Conservation (phyloP, 2,113 vertebrate species). For the Grus americana region DNA sequence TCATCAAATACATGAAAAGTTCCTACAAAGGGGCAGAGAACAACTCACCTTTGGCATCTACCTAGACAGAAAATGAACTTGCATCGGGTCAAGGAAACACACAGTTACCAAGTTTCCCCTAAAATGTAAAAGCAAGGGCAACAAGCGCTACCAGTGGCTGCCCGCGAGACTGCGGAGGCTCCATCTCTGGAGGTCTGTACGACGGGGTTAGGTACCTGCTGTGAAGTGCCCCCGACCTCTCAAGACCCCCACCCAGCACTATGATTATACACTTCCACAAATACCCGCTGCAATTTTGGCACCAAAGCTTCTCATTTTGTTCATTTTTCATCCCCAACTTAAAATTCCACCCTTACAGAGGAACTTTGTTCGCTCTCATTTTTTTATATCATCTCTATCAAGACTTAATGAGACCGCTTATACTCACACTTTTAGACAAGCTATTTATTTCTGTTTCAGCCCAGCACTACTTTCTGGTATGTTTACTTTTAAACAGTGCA, state of each 20-base stretch:
- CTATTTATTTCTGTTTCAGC: neutral
- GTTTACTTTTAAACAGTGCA: conserved; percentile 9
- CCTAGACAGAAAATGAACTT: neutral
- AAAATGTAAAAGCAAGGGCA: neutral
- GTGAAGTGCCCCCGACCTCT: neutral
- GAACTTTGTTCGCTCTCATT: neutral
- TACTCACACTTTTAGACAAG: neutral
- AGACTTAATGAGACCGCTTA: neutral
- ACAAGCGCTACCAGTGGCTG: neutral
- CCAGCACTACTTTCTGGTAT: neutral
- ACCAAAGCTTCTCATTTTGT: neutral
- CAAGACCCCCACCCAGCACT: neutral
- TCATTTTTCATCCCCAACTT: neutral
- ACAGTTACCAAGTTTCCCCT: neutral
- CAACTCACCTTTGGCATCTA: neutral
- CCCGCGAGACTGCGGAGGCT: neutral
- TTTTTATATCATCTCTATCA: neutral
- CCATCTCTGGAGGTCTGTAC: accelerated
- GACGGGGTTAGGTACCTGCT: neutral
- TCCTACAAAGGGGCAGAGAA: neutral
- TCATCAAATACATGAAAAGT: neutral
- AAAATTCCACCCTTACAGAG: neutral
- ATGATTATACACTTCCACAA: neutral
- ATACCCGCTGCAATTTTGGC: neutral
- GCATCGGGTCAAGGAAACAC: accelerated